phyloP scores from a whole-genome alignment of 2,113 vertebrate species.

The Hiodon alosoides region DNA sequence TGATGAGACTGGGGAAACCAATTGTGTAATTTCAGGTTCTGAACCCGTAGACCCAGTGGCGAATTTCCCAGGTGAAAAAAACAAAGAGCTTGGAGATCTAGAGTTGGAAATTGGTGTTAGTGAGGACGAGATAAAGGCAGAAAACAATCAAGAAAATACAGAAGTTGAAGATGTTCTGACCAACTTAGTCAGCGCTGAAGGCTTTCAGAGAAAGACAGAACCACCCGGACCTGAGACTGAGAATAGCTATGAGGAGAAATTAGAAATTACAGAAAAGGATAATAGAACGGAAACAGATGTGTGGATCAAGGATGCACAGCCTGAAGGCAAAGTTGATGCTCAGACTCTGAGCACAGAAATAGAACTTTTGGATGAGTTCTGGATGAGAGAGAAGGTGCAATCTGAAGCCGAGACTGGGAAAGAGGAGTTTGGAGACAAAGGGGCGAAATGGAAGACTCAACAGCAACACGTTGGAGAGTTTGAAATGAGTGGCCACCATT shows the following conservation, averaged over 20 bases:
- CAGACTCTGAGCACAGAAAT: background rate
- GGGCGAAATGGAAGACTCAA: background rate
- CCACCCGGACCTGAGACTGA: rapidly evolving
- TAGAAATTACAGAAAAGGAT: background rate
- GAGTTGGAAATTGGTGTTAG: background rate
- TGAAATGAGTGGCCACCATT: conserved; percentile 4
- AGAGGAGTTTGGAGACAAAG: conserved; percentile 9
- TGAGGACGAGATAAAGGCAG: conserved; percentile 5
- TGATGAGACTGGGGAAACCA: background rate
- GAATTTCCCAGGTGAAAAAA: background rate
- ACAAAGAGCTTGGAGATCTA: background rate
- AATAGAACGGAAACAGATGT: too few relatives aligned
- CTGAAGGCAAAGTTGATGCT: background rate
- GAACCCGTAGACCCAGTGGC: background rate
- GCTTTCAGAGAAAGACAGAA: background rate
- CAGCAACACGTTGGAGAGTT: conserved; percentile 11
- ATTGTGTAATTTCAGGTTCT: background rate
- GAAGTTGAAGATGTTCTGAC: background rate
- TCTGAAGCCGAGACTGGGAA: conserved; percentile 8
- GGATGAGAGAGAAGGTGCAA: conserved; percentile 1
- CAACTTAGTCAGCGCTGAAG: rapidly evolving
- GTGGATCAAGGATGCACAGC: too few relatives aligned
- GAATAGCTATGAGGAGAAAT: background rate
- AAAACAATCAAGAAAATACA: background rate
- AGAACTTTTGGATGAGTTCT: background rate